Base-by-base conservation (phyloP, 1,140 invertebrate genomes). In the Steinernema khuongi region DNA sequence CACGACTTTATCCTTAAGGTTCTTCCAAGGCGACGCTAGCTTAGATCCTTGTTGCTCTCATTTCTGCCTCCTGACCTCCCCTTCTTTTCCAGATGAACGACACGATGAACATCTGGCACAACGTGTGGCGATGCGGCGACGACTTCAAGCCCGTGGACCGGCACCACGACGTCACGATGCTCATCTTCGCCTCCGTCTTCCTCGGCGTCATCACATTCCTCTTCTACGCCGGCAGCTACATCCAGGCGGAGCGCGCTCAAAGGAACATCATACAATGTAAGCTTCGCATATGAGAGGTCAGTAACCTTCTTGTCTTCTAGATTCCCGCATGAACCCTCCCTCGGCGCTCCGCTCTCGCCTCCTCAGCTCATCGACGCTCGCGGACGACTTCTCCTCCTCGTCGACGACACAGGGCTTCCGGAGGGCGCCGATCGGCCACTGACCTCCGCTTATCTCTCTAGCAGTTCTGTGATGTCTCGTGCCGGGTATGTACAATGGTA, bases 61-160 rank as follows among this genome's bases (percentile, higher is more conserved):
- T n/a, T n/a, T n/a, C n/a, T n/a, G n/a, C n/a, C n/a, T n/a, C n/a
- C n/a, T n/a, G n/a, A n/a, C n/a, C n/a, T n/a, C n/a, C n/a, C n/a
- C n/a, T n/a, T n/a, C n/a, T 11, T 22, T 75, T 74, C 29, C 44
- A 78, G 77, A 82, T 82, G 81, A 82, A 82, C 31, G 81, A 82
- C 33, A 82, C 81, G 22, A 85, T 84, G 70, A 82, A 77, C 67
- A 36, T 82, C 19, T 82, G 79, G 81, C 77, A 83, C 32, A 71
- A 75, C 31, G 82, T 82, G 1, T 82, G 79, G 77, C 22, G 74
- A 26, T 82, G 81, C 43, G 68, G 76, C 0, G 81, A 82, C 60
- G 73, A 74, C 18, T 32, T 67, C 14, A 71, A 77, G 29, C 68
- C 28, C 0, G 36, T 74, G 2, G 77, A 76, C 36, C 41, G 79